Evolutionary conservation across 2,888 invertebrate species (phyloP).

Genomic region (Monochamus alternatus): DNA sequence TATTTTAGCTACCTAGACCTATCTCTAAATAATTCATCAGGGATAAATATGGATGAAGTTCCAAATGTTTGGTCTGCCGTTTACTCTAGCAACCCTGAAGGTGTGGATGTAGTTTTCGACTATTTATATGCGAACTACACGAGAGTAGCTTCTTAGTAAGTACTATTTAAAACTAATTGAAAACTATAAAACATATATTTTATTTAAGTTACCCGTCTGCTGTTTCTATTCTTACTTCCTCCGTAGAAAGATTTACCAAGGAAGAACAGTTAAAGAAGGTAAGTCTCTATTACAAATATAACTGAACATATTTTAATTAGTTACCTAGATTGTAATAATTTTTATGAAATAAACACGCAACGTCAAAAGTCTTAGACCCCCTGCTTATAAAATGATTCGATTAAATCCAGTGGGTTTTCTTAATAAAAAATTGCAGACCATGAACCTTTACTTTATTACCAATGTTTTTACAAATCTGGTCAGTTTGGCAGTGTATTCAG

Average conservation of each 20-base stretch:
- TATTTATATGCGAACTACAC: conserved; percentile 71
- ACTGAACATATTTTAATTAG: too few species aligned
- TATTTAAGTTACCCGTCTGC: conserved; percentile 31
- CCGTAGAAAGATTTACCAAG: conserved; percentile 40
- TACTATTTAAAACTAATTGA: conserved; percentile 9
- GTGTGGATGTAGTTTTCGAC: conserved; percentile 71
- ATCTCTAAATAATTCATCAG: conserved; percentile 58
- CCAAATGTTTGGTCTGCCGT: conserved; percentile 71
- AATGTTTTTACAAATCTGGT: too few species aligned
- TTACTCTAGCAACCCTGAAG: conserved; percentile 73
- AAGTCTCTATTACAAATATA: not conserved
- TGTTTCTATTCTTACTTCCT: conserved; percentile 33
- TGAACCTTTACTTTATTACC: too few species aligned
- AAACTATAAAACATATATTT: not conserved
- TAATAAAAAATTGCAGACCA: too few species aligned
- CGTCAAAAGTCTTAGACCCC: too few species aligned
- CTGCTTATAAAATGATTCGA: too few species aligned
- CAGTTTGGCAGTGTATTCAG: too few species aligned
- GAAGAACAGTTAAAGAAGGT: conserved; percentile 46
- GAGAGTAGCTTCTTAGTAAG: conserved; percentile 63
- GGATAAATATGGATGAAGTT: conserved; percentile 72
- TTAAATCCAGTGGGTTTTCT: too few species aligned
- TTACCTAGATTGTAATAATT: too few species aligned
- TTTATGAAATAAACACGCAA: too few species aligned
- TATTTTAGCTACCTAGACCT: conserved; percentile 57